Base-by-base conservation (phyloP, 2,113 vertebrate species). In the Leptocoma aspasia region DNA sequence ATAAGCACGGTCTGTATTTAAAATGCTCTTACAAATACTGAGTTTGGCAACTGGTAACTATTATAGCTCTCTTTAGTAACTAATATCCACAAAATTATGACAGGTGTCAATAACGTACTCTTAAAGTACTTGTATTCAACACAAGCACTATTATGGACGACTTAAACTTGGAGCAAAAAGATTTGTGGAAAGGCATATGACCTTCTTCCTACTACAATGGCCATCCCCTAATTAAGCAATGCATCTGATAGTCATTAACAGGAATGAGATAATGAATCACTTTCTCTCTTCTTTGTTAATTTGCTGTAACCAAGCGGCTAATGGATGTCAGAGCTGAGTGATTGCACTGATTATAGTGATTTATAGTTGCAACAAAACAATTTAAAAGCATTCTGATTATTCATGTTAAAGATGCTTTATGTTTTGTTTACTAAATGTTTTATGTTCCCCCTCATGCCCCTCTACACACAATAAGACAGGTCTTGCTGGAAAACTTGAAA, bases 171-270 rank as follows among this genome's bases (percentile, higher is more conserved):
- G 88, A 98, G 96, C 63, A 80, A 94, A 97, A 98, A 98, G 98
- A 98, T 98, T 97, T 98, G 98, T 98, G 92, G 97, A 98, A 97
- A 98, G 97, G 97, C 98, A 95, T 97, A 98, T 98, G 98, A 99
- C 98, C 98, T 99, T 98, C 98, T 98, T 97, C 98, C 98, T 96
- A 97, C 98, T 97, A 98, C 98, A 98, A 98, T 97, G 98, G 98
- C 98, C 98, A 98, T 98, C 97, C 98, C 97, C 98, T 99, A 99
- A 99, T 99, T 99, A 99, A 98, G 97, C 98, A 97, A 98, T 98
- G 98, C 98, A 98, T 99, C 98, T 99, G 98, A 99, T 99, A 99
- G 98, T 99, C 99, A 99, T 99, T 99, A 99, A 99, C 98, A 98
- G 98, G 98, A 98, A 98, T 98, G 98, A 97, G 98, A 98, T 99